Percentiles rank a stretch among this genome's conserved stretches.
phyloP scores from a whole-genome alignment of 2,888 invertebrate species.

The Brachyptera putata region DNA sequence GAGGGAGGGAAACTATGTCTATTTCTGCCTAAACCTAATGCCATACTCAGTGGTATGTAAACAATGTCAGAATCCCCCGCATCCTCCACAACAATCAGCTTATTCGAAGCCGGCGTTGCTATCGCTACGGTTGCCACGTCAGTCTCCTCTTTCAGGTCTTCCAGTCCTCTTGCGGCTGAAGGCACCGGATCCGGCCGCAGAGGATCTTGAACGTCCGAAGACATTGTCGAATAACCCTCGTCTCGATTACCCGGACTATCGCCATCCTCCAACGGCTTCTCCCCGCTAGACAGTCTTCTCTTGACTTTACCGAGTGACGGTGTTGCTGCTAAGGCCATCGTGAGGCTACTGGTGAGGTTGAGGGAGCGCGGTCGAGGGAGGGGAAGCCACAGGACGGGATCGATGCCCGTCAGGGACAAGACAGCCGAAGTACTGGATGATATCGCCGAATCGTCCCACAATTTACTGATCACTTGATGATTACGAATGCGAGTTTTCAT shows the following conservation, averaged over 20 bases:
- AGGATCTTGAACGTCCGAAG: conserved; percentile 68
- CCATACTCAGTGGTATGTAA: conserved; percentile 63
- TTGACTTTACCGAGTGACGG: conserved; percentile 4
- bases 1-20: conserved; percentile 70
- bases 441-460: conserved; percentile 58
- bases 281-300: conserved; percentile 1
- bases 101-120: conserved; percentile 31
- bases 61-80: conserved; percentile 60
- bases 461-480: conserved; percentile 58
- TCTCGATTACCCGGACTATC: conserved; percentile 74
- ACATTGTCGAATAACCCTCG: conserved; percentile 82
- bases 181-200: background rate
- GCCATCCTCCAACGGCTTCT: conserved; percentile 50
- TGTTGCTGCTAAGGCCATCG: conserved; percentile 41
- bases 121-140: conserved; percentile 61
- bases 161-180: conserved; percentile 52
- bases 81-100: conserved; percentile 52
- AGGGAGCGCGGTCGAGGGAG: conserved; percentile 65
- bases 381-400: conserved; percentile 54
- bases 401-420: background rate
- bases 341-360: conserved; percentile 61
- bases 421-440: background rate
- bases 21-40: conserved; percentile 53
- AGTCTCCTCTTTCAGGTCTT: conserved; percentile 69
- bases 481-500: background rate